Conservation (phyloP, 2,113 vertebrate genomes). For the Stigmatopora nigra region DNA sequence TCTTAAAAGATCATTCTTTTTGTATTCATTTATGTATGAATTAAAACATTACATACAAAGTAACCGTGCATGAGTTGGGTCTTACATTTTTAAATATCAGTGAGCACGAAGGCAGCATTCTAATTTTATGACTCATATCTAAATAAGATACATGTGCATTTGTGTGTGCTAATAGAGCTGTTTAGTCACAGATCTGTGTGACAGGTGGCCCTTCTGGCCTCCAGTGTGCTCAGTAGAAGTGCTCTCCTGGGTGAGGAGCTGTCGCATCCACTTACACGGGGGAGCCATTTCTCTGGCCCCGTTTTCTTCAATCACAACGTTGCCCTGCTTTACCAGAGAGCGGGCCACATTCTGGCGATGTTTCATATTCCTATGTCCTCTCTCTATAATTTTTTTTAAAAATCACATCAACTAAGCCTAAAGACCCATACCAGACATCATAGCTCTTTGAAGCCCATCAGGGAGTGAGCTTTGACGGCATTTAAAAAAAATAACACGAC, state of each 20-base stretch:
- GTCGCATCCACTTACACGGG: slow-evolving; percentile 64
- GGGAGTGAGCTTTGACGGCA: slow-evolving; percentile 5
- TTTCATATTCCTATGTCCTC: slow-evolving; percentile 14
- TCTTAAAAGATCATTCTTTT: too few species aligned
- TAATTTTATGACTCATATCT: neutral
- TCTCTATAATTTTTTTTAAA: slow-evolving; percentile 3
- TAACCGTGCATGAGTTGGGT: too few species aligned
- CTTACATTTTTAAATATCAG: too few species aligned
- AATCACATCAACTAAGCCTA: slow-evolving; percentile 8
- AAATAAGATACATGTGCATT: neutral
- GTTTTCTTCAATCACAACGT: slow-evolving; percentile 34
- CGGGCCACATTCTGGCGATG: slow-evolving; percentile 13
- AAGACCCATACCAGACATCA: slow-evolving; percentile 12
- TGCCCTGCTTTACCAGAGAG: slow-evolving; percentile 30
- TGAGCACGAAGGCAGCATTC: neutral
- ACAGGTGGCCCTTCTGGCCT: slow-evolving; percentile 63
- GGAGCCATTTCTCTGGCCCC: slow-evolving; percentile 41
- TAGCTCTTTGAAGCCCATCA: slow-evolving; percentile 10
- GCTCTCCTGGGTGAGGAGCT: slow-evolving; percentile 65
- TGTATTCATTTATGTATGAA: too few species aligned
- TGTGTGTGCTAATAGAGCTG: slow-evolving; percentile 51
- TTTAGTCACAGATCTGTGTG: slow-evolving; percentile 62
- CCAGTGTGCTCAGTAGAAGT: slow-evolving; percentile 55
- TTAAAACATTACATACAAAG: too few species aligned
- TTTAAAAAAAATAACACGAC: slow-evolving; percentile 22